These are phyloP conservation scores for Rhopalosiphum padi DNA, from an alignment of 1,140 invertebrate genomes.

Conservation along the genomic window DNA sequence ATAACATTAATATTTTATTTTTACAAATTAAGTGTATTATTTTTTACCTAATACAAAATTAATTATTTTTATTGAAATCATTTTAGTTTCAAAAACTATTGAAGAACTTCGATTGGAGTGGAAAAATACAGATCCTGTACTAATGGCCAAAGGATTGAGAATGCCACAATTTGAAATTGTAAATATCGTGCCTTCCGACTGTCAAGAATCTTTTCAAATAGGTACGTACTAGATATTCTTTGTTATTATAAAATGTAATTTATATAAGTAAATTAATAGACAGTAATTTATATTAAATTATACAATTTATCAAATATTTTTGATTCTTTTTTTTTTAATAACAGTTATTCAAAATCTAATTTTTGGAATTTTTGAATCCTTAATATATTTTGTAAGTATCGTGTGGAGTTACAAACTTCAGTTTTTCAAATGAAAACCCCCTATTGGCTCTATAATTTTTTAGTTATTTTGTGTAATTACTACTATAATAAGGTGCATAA, in stretches of 20 bases:
- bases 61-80: background rate
- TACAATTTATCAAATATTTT: too few relatives aligned
- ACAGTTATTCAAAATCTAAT: too few relatives aligned
- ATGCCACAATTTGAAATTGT: constrained; percentile 68
- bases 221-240: constrained; percentile 55
- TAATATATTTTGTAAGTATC: too few relatives aligned
- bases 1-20: too few relatives aligned
- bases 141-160: constrained; percentile 65
- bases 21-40: background rate
- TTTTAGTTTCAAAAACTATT: constrained; percentile 67
- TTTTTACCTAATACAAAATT: background rate
- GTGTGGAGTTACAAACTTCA: too few relatives aligned
- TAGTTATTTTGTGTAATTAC: too few relatives aligned
- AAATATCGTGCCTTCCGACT: constrained; percentile 62
- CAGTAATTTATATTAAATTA: background rate
- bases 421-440: too few relatives aligned
- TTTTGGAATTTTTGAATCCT: too few relatives aligned
- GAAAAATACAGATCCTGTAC: constrained; percentile 65
- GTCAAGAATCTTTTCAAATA: constrained; percentile 62
- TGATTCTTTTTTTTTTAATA: too few relatives aligned
- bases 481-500: too few relatives aligned
- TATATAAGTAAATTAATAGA: background rate
- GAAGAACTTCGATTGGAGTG: constrained; percentile 66
- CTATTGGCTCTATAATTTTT: too few relatives aligned
- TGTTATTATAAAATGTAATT: background rate